phyloP scores from a whole-genome alignment of 1,140 invertebrate genomes.

The Andrena cerasifolii region DNA sequence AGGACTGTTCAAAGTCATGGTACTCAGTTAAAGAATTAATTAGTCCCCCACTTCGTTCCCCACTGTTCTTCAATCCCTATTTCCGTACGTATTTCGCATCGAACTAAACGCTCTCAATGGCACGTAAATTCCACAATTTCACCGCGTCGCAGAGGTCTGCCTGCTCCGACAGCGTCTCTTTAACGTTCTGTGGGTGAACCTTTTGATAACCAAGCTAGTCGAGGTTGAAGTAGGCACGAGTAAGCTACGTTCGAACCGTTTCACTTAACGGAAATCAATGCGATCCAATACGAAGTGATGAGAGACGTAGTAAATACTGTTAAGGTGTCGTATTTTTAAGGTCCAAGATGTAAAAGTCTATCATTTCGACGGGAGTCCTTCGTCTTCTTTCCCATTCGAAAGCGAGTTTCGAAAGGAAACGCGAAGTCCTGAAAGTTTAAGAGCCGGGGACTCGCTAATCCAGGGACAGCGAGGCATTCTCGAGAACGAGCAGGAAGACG shows the following conservation, averaged over 20 bases:
- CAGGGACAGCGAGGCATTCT: not conserved
- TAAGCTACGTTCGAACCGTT: not conserved
- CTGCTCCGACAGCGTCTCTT: no score
- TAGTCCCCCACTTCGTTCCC: not conserved
- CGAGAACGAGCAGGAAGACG: constrained; percentile 23
- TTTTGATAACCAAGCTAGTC: not conserved
- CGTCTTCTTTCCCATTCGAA: not conserved
- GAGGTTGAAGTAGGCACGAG: not conserved
- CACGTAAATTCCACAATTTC: constrained; percentile 21
- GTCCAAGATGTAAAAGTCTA: not conserved
- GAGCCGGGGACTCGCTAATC: not conserved
- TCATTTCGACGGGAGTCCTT: not conserved
- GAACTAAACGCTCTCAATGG: constrained; percentile 19
- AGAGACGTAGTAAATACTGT: not conserved
- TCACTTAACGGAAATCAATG: not conserved
- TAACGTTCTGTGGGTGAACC: not conserved
- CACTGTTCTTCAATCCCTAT: constrained; percentile 1
- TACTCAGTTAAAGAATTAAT: constrained; percentile 31
- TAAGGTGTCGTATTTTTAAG: no score
- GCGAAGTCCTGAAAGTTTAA: not conserved
- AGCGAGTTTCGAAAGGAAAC: not conserved
- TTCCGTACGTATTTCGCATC: not conserved
- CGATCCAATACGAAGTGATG: not conserved
- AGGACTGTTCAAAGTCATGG: not conserved
- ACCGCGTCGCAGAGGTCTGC: not conserved